A percentile compares a stretch with the other conserved stretches of the same genome.
Evolutionary conservation across 2,797 vertebrate species (phyloP).

Genomic region (Heteromormyrus szaboi): DNA sequence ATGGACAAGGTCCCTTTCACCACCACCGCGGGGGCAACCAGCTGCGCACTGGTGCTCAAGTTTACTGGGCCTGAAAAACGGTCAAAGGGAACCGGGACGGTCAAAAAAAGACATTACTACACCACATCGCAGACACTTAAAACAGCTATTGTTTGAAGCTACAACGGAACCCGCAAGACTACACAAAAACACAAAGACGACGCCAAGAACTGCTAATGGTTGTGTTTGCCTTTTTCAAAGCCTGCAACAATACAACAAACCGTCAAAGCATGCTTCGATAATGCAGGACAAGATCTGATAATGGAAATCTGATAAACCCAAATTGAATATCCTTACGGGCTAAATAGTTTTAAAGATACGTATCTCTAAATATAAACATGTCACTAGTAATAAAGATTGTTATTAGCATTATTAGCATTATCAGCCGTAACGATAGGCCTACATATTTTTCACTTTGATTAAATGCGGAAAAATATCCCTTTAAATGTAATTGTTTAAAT

Average conservation of each 20-base stretch:
- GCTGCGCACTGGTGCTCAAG: slow-evolving; percentile 84
- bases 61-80: slow-evolving; percentile 77
- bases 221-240: slow-evolving; percentile 6
- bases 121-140: background rate
- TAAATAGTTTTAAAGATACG: background rate
- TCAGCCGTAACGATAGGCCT: background rate
- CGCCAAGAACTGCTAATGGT: background rate
- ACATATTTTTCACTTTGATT: background rate
- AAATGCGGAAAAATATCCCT: background rate
- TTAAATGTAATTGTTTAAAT: background rate
- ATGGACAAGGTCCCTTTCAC: slow-evolving; percentile 88
- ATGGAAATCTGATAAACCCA: background rate
- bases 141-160: background rate
- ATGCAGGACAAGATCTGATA: slow-evolving; percentile 9
- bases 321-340: slow-evolving; percentile 4
- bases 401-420: background rate
- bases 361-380: slow-evolving; percentile 1
- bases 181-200: background rate
- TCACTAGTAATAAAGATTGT: slow-evolving; percentile 7
- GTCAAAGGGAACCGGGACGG: slow-evolving; percentile 22
- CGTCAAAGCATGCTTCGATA: background rate
- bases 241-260: background rate
- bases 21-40: slow-evolving; percentile 82
- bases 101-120: slow-evolving; percentile 17
- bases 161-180: background rate